Conservation (phyloP, 2,797 vertebrate genomes). For the Gallinago stenura region DNA sequence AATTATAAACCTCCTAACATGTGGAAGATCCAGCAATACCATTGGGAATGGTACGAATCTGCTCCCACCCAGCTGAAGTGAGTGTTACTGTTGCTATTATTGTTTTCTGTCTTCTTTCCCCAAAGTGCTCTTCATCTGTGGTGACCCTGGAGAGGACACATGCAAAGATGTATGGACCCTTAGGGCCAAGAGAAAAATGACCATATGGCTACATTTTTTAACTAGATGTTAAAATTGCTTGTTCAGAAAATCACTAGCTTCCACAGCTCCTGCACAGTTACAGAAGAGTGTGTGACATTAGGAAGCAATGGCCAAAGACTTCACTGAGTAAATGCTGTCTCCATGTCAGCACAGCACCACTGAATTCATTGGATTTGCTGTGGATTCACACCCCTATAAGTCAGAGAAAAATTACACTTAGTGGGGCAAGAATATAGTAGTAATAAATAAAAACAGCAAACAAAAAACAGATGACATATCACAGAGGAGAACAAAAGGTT, state of each 20-base stretch:
- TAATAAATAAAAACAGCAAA: background rate
- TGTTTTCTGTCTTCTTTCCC: background rate
- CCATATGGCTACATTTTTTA: slow-evolving; percentile 35
- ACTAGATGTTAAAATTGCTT: slow-evolving; percentile 8
- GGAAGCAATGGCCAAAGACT: background rate
- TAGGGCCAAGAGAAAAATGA: background rate
- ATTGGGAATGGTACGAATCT: background rate
- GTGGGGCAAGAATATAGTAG: background rate
- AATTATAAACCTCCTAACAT: background rate
- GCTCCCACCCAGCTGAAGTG: background rate
- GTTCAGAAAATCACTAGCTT: slow-evolving; percentile 16
- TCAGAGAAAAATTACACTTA: background rate
- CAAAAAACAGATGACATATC: background rate
- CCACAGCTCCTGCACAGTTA: background rate
- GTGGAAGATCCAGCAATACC: background rate
- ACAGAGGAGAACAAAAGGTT: slow-evolving; percentile 12
- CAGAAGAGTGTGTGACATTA: background rate
- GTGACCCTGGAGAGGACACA: background rate
- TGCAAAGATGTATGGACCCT: background rate
- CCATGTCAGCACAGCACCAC: background rate
- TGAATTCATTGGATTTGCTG: background rate
- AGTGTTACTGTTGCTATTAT: background rate
- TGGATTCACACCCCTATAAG: background rate
- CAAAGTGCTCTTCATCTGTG: background rate
- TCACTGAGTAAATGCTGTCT: background rate